Conservation (phyloP, 2,113 vertebrate genomes). For the Paramormyrops kingsleyae region DNA sequence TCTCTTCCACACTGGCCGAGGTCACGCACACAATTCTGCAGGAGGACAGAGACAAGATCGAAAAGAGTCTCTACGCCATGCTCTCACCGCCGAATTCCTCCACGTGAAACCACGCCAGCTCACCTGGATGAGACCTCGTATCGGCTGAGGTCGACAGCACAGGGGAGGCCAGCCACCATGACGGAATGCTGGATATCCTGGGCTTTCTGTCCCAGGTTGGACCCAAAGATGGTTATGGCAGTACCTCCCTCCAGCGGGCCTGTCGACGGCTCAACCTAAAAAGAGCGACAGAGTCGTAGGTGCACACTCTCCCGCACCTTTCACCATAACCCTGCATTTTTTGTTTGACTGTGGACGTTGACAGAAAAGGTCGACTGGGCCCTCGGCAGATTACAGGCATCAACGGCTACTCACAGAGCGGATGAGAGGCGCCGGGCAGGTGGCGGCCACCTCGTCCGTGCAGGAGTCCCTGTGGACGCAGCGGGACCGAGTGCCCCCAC, state of each 20-base stretch:
- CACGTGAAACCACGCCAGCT: not conserved
- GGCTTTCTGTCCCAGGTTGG: constrained; percentile 87
- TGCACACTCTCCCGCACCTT: not conserved
- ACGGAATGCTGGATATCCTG: constrained; percentile 83
- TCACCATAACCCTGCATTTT: not conserved
- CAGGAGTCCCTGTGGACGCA: constrained; percentile 79
- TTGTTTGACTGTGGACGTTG: not conserved
- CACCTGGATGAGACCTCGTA: constrained; percentile 92
- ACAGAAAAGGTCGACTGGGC: not conserved
- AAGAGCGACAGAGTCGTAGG: not conserved
- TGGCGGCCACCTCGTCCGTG: constrained; percentile 62
- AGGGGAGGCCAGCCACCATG: constrained; percentile 76
- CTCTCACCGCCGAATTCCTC: not conserved
- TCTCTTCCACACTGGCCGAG: constrained; percentile 62
- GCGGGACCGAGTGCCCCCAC: constrained; percentile 62
- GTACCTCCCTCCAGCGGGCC: constrained; percentile 88
- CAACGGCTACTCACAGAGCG: constrained; percentile 66
- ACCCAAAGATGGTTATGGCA: constrained; percentile 84
- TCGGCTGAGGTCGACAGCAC: constrained; percentile 71
- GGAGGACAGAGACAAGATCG: not conserved
- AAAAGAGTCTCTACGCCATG: not conserved
- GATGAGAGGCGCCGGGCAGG: constrained; percentile 87
- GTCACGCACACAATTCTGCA: constrained; percentile 84
- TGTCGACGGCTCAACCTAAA: constrained; percentile 79
- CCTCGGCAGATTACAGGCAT: not conserved